A percentile compares a stretch with the other conserved stretches of the same genome.
Conservation (phyloP, 2,113 vertebrate genomes). For the Salminus brasiliensis region DNA sequence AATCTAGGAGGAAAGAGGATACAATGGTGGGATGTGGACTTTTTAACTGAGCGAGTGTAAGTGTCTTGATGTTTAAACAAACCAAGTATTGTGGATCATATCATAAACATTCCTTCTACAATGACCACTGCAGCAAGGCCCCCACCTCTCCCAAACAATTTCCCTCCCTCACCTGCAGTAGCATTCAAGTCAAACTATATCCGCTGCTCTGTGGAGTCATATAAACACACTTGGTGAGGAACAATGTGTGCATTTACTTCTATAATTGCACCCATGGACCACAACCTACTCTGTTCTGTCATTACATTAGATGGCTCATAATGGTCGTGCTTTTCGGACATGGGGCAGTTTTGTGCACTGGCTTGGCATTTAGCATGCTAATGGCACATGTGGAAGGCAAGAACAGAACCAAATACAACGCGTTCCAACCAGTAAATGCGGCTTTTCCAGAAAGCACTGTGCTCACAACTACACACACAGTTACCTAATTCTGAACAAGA, state of each 20-base stretch:
- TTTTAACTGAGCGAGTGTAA: too few species aligned
- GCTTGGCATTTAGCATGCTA: background rate
- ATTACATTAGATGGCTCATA: background rate
- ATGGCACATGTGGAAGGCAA: background rate
- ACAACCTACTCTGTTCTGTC: background rate
- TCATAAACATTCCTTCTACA: too few species aligned
- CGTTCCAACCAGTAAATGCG: background rate
- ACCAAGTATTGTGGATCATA: too few species aligned
- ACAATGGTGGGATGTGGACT: too few species aligned
- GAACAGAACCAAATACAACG: background rate
- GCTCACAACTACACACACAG: background rate
- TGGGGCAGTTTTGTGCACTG: background rate
- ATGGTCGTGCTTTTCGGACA: background rate
- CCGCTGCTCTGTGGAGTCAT: background rate
- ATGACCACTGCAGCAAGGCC: too few species aligned
- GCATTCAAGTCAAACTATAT: too few species aligned
- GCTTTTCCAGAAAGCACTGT: background rate
- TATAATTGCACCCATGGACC: background rate
- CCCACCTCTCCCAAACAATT: too few species aligned
- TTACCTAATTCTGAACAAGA: background rate
- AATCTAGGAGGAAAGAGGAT: too few species aligned
- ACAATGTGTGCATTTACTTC: constrained; percentile 1
- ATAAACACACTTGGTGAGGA: background rate
- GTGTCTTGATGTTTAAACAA: too few species aligned
- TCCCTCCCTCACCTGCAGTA: too few species aligned